Percentiles rank a stretch among this genome's conserved stretches.
These are phyloP conservation scores for Gallinago stenura DNA, from an alignment of 2,797 vertebrate genomes.

Conservation along the genomic window DNA sequence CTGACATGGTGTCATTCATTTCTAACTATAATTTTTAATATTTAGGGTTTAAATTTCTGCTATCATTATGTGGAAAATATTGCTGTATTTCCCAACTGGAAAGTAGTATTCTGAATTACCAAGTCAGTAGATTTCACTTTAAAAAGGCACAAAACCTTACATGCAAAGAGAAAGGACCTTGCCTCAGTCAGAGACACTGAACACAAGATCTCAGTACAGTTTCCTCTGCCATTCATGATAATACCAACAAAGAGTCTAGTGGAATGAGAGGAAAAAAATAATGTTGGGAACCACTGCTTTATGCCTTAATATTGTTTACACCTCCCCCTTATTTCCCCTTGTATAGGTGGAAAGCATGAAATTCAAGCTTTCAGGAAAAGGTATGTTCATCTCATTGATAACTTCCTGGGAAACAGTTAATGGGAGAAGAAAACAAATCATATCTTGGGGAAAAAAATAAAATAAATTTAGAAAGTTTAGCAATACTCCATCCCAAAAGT, in stretches of 20 bases:
- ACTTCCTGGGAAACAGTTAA: not conserved
- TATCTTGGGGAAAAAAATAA: accelerated
- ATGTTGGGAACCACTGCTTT: not conserved
- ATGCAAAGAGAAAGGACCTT: not conserved
- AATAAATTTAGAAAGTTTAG: not conserved
- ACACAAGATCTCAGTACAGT: not conserved
- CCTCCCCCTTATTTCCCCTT: not conserved
- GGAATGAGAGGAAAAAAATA: not conserved
- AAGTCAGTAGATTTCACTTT: not conserved
- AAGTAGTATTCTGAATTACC: not conserved
- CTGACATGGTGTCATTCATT: not conserved
- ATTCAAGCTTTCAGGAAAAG: not conserved
- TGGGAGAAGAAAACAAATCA: not conserved
- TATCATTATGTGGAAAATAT: not conserved
- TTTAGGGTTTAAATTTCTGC: not conserved
- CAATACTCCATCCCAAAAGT: not conserved
- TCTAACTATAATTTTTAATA: not conserved
- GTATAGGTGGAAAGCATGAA: not conserved
- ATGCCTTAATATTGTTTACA: not conserved
- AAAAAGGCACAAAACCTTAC: not conserved
- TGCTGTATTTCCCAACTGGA: not conserved
- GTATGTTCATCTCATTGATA: not conserved
- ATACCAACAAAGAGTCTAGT: not conserved
- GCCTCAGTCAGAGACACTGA: not conserved
- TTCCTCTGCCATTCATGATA: not conserved